Evolutionary conservation across 1,140 invertebrate genomes (phyloP), one percentile per base, ranked within the genome.

Genomic region (Drosophila aff.): DNA sequence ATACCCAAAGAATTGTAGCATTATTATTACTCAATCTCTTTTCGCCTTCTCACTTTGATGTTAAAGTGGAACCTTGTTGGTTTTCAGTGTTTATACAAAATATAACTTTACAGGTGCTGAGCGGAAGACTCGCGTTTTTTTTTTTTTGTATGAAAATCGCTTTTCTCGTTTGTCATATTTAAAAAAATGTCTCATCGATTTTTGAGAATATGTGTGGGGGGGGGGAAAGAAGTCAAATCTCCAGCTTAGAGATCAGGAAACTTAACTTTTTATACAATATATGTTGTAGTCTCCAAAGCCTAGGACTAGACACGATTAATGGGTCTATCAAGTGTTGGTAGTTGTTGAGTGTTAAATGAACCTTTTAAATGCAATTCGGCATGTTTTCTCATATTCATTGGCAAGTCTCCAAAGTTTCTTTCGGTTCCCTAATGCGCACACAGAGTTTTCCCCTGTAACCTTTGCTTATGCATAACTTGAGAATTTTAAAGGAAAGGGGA

Each of bases 111-210:
- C 82, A 62, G 74, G 77, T 75, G 81, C 76, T 80, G 76, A 89
- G 76, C 84, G 83, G 83, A 87, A 87, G 83, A 87, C 83, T 89
- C 79, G 41, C 62, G 69, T 77, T 21, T 21, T 21, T 21, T 23
- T 23, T 40, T 58, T 83, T 84, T 79, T 59, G 77, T 89, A 79
- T 78, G 77, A 83, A 89, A 89, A 73, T 79, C 47, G 31, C 18
- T 53, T 36, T 21, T 72, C 64, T 64, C 23, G 7, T 41, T 57
- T 72, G 50, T 64, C 40, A 62, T 82, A 58, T 64, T 64, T 79
- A 82, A 76, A 82, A 82, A 81, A 82, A 49, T 74, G 47, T 63
- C 50, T 76, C 76, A 60, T 60, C n/a, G 41, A 59, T 31, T 71
- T 71, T 73, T 60, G 18, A 69, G 49, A 69, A 78, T 62, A 63